These are phyloP conservation scores for Callyntrura sp. DNA, from an alignment of 2,888 invertebrate genomes.

Conservation along the genomic window DNA sequence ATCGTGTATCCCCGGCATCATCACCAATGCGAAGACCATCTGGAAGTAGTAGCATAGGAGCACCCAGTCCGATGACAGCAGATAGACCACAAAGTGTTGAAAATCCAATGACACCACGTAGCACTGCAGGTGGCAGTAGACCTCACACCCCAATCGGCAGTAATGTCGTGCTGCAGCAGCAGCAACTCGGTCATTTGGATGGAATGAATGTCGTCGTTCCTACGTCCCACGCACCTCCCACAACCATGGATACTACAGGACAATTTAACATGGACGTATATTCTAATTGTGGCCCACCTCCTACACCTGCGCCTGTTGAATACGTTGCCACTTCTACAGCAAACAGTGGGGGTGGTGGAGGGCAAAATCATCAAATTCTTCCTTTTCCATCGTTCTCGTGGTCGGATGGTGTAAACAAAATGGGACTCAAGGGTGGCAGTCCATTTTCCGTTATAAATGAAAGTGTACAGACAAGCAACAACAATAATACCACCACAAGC, in stretches of 20 bases:
- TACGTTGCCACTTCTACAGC: conserved; percentile 67
- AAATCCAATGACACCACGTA: conserved; percentile 87
- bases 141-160: conserved; percentile 81
- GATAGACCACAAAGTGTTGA: conserved; percentile 88
- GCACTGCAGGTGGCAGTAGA: conserved; percentile 80
- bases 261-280: conserved; percentile 70
- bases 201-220: conserved; percentile 54
- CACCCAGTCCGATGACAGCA: conserved; percentile 87
- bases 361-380: conserved; percentile 77
- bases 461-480: conserved; percentile 74
- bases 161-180: conserved; percentile 82
- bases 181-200: conserved; percentile 84
- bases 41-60: conserved; percentile 85
- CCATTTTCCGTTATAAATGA: conserved; percentile 83
- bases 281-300: conserved; percentile 54
- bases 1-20: conserved; percentile 82
- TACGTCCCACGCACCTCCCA: conserved; percentile 34
- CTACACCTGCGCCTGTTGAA: conserved; percentile 57
- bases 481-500: conserved; percentile 42
- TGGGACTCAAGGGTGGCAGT: conserved; percentile 83
- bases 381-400: conserved; percentile 83
- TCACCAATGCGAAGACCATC: conserved; percentile 86
- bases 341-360: conserved; percentile 80
- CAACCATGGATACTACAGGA: conserved; percentile 73
- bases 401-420: conserved; percentile 78